Evolutionary conservation across 2,888 invertebrate genomes (phyloP).

Genomic region (Nymphalis polychloros): DNA sequence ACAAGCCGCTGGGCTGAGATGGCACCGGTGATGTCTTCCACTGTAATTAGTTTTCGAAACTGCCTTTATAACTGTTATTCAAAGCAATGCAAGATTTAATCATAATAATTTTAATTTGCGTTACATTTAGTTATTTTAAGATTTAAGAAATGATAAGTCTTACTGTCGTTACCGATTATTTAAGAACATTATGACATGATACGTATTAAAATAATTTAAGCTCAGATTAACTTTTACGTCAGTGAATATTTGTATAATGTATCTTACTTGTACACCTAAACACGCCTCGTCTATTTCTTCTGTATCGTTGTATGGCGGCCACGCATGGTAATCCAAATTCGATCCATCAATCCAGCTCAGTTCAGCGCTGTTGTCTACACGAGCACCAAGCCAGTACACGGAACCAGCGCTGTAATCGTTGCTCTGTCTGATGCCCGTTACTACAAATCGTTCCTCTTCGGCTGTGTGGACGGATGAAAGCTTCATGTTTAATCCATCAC

Average conservation of each 20-base stretch:
- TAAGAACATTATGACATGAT: too few relatives aligned
- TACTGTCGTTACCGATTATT: too few relatives aligned
- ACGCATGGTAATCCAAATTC: conserved; percentile 83
- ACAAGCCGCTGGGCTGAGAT: conserved; percentile 85
- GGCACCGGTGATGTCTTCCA: conserved; percentile 86
- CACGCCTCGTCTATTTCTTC: conserved; percentile 62
- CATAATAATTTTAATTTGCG: too few relatives aligned
- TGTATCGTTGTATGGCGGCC: conserved; percentile 82
- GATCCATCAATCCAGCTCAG: conserved; percentile 86
- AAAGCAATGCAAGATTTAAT: too few relatives aligned
- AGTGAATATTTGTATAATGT: too few relatives aligned
- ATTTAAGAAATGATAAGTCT: too few relatives aligned
- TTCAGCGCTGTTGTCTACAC: conserved; percentile 48
- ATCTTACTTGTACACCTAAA: conserved; percentile 67
- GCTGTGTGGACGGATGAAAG: conserved; percentile 85
- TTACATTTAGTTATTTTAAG: too few relatives aligned
- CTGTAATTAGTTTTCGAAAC: conserved; percentile 57
- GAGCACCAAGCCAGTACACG: conserved; percentile 88
- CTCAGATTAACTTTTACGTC: too few relatives aligned
- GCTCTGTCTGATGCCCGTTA: conserved; percentile 85
- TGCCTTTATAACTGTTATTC: not conserved
- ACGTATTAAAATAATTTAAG: too few relatives aligned
- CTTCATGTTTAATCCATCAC: conserved; percentile 86
- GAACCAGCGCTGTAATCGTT: conserved; percentile 87
- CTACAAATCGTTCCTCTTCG: conserved; percentile 87